Evolutionary conservation across 64 coral and sea anemone species (phyloP), one percentile per base, ranked within the genome.

Genomic region (Porites australiensis): DNA sequence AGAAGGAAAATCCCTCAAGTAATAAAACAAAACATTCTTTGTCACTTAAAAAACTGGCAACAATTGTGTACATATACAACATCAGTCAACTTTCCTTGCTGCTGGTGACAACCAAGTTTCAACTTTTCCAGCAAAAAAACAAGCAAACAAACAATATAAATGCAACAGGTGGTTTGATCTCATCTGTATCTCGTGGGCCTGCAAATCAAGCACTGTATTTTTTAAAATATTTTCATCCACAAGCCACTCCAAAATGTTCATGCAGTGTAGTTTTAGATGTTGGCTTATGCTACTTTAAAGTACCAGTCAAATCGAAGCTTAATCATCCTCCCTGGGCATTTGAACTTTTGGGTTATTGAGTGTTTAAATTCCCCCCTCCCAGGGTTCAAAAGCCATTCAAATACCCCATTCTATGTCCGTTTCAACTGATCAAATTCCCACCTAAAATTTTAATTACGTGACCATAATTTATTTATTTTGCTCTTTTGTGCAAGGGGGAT

Each of bases 291-390:
- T 64, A 64, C 62, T 64, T 64, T 64, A 64, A 64, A 14, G 62
- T 64, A 64, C 62, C 62, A 64, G 62, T 64, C 62, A 64, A 64
- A 64, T 64, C 18, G 53, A 55, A 64, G 62, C 62, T 64, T 64
- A 64, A 64, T 64, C 12, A 64, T 64, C 62, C 62, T 64, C 62
- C 62, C 62, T 15, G 12, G 12, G 62, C 62, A 64, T 64, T 13
- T 64, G 62, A 64, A 64, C 62, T 64, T 64, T 64, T 64, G 13
- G 18, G 2, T 64, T 64, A 64, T 64, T 64, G 62, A 15, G 62
- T 64, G 62, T 11, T 64, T 15, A 64, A 64, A 64, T 64, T 64
- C 62, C 62, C 62, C 62, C 62, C 58, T 60, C 1, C 58, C 14
- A 60, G 14, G 58, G 58, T 10, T 14, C 14, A 60, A 60, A 60